A percentile compares a stretch with the other conserved stretches of the same genome.
phyloP scores from a whole-genome alignment of 2,113 vertebrate species.

The Clarias gariepinus region DNA sequence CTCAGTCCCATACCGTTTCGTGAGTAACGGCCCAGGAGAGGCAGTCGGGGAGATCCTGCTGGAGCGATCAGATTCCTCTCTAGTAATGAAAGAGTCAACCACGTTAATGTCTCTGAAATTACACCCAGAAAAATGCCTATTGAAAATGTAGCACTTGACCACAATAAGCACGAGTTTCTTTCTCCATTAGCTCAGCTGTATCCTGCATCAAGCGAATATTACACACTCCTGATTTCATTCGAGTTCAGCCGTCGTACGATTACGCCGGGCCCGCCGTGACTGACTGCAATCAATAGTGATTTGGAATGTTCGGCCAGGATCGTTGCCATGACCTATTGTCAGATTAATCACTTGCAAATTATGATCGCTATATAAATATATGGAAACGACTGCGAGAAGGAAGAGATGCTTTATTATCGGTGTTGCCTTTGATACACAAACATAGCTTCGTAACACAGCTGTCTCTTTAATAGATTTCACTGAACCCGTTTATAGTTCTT shows the following conservation, averaged over 20 bases:
- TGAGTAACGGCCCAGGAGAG: constrained; percentile 49
- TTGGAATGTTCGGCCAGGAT: neutral
- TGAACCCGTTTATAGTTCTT: neutral
- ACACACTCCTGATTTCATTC: constrained; percentile 31
- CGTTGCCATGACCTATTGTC: neutral
- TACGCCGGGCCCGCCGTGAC: neutral
- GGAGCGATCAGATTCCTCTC: constrained; percentile 51
- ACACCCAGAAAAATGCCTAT: constrained; percentile 53
- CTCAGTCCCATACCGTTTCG: constrained; percentile 28
- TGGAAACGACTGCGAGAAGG: neutral
- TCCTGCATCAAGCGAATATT: constrained; percentile 38
- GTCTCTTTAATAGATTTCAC: neutral
- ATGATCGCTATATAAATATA: neutral
- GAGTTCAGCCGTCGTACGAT: constrained; percentile 7
- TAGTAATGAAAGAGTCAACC: constrained; percentile 52
- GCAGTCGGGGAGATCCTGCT: constrained; percentile 43
- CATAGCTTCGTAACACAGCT: neutral
- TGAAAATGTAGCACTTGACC: constrained; percentile 57
- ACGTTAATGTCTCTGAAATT: constrained; percentile 56
- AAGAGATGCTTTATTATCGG: neutral
- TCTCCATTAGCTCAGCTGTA: constrained; percentile 42
- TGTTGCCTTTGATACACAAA: neutral
- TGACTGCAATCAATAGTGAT: constrained; percentile 5
- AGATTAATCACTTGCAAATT: neutral
- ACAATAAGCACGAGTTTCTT: constrained; percentile 44